A percentile compares a stretch with the other conserved stretches of the same genome.
Conservation (phyloP, 2,113 vertebrate genomes). For the Mormyrus lacerda region DNA sequence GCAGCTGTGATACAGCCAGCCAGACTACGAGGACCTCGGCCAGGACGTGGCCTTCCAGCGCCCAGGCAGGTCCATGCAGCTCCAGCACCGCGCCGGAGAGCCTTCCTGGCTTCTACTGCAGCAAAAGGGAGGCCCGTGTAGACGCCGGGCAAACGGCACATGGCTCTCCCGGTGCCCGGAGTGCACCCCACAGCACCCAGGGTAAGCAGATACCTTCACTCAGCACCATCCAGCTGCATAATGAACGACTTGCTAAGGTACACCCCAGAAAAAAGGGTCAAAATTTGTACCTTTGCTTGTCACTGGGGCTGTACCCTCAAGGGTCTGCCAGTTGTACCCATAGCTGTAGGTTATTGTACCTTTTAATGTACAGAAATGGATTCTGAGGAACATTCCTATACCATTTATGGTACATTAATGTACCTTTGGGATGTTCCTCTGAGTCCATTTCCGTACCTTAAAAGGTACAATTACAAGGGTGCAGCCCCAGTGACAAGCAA, state of each 20-base stretch:
- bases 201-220: constrained; percentile 27
- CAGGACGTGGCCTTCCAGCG: constrained; percentile 2
- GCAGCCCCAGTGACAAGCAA: no score
- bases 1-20: constrained; percentile 44
- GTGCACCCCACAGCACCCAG: constrained; percentile 8
- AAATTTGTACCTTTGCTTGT: no score
- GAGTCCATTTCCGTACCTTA: no score
- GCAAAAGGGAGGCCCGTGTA: constrained; percentile 19
- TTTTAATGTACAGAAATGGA: no score
- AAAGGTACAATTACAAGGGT: no score
- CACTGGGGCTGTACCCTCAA: no score
- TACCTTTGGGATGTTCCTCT: no score
- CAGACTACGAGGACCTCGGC: neutral
- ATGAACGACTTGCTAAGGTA: neutral
- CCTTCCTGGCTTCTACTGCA: constrained; percentile 59
- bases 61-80: constrained; percentile 20
- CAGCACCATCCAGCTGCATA: neutral
- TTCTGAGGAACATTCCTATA: no score
- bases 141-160: constrained; percentile 16
- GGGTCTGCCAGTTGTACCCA: no score
- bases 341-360: no score
- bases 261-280: no score
- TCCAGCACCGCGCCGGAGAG: constrained; percentile 56
- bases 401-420: no score
- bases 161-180: neutral